phyloP scores from a whole-genome alignment of 1,140 invertebrate species.

The Papilio polyxenes region DNA sequence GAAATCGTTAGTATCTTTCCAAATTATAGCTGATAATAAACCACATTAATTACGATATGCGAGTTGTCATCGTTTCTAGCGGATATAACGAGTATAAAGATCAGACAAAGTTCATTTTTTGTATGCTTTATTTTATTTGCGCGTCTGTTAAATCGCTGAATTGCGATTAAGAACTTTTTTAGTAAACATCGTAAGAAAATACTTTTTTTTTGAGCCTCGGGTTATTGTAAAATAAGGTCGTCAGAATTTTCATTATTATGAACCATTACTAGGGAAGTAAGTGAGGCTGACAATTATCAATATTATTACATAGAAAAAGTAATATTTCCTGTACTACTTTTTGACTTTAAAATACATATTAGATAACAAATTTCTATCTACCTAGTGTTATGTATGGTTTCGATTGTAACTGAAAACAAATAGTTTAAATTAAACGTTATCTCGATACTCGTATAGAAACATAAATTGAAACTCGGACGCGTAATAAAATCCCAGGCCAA shows the following conservation, averaged over 20 bases:
- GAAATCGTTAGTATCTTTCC: too few species aligned
- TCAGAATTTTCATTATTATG: neutral
- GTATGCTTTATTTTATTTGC: conserved; percentile 47
- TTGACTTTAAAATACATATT: neutral
- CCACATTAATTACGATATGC: conserved; percentile 46
- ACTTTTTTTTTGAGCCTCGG: neutral
- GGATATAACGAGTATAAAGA: conserved; percentile 6
- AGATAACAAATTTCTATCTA: neutral
- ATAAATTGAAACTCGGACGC: conserved; percentile 27
- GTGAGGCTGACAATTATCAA: too few species aligned
- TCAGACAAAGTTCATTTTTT: conserved; percentile 40
- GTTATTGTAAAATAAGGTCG: neutral
- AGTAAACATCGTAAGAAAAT: neutral
- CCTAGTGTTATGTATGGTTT: neutral
- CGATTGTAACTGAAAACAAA: conserved; percentile 20
- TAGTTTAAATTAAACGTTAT: conserved; percentile 34
- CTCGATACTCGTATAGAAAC: conserved; percentile 24
- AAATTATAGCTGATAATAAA: neutral
- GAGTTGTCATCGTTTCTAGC: conserved; percentile 47
- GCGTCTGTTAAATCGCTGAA: conserved; percentile 46
- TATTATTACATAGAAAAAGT: neutral
- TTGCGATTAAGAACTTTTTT: conserved; percentile 35
- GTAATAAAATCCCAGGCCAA: conserved; percentile 29
- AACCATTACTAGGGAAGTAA: neutral
- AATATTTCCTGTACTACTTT: neutral